These are phyloP conservation scores for Macrophya alboannulata DNA, from an alignment of 2,888 invertebrate species.

Conservation along the genomic window DNA sequence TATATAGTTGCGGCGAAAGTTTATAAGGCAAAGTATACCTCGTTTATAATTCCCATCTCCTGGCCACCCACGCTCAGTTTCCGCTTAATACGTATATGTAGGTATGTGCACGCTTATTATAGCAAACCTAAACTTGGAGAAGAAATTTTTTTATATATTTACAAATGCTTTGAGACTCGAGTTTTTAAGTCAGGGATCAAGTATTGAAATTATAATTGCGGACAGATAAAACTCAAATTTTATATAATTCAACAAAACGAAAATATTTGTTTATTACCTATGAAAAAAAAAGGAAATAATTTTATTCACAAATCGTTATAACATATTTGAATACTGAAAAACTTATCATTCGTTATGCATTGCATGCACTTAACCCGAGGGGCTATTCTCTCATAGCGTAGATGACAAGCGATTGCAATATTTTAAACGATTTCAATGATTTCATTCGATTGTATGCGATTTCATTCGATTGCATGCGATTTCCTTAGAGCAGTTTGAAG, in stretches of 20 bases:
- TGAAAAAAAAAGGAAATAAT: too few relatives aligned
- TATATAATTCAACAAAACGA: background rate
- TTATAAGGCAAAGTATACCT: slow-evolving; percentile 7
- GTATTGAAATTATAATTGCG: background rate
- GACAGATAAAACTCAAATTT: background rate
- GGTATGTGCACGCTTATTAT: background rate
- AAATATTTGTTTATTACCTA: background rate
- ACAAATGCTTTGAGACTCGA: background rate
- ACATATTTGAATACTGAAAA: too few relatives aligned
- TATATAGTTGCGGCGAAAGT: slow-evolving; percentile 1
- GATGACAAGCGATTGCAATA: too few relatives aligned
- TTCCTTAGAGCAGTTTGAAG: too few relatives aligned
- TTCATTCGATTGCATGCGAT: too few relatives aligned
- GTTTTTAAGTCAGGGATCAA: background rate
- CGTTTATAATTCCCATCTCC: slow-evolving; percentile 17
- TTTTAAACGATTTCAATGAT: too few relatives aligned
- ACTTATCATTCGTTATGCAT: too few relatives aligned
- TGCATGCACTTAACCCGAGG: too few relatives aligned
- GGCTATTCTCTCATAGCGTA: too few relatives aligned
- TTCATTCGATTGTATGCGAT: too few relatives aligned
- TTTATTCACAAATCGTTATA: too few relatives aligned
- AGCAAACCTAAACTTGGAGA: background rate
- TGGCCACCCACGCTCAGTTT: slow-evolving; percentile 18
- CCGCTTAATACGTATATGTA: background rate
- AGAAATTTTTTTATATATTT: background rate